Conservation (phyloP, 2,888 invertebrate genomes). For the Melinopterus prodromus region DNA sequence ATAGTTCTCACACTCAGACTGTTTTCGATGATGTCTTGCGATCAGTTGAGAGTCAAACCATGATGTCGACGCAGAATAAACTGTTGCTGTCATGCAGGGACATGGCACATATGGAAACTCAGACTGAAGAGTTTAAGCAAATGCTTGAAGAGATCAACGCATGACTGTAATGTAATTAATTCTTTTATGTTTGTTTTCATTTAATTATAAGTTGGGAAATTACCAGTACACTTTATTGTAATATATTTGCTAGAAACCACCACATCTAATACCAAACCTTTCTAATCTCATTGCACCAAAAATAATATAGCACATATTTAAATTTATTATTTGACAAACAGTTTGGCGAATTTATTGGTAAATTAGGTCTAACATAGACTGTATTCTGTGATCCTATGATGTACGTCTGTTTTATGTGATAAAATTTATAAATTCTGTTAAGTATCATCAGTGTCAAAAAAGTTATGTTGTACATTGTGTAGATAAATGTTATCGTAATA, state of each 20-base stretch:
- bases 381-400: background rate
- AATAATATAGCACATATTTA: background rate
- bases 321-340: background rate
- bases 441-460: background rate
- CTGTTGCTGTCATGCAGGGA: conserved; percentile 48
- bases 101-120: conserved; percentile 64
- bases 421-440: background rate
- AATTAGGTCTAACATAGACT: background rate
- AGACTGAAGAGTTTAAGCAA: conserved; percentile 61
- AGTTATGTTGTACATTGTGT: background rate
- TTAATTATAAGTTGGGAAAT: background rate
- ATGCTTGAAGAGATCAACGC: conserved; percentile 59
- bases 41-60: conserved; percentile 69
- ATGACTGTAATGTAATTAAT: conserved; percentile 53
- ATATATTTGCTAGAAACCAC: background rate
- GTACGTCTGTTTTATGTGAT: background rate
- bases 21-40: conserved; percentile 64
- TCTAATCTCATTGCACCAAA: no score
- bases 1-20: conserved; percentile 73
- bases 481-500: background rate
- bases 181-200: conserved; percentile 31
- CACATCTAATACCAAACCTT: background rate
- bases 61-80: conserved; percentile 50
- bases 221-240: background rate
- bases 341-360: background rate